Evolutionary conservation across 2,113 vertebrate species (phyloP).

Genomic region (Rissa tridactyla): DNA sequence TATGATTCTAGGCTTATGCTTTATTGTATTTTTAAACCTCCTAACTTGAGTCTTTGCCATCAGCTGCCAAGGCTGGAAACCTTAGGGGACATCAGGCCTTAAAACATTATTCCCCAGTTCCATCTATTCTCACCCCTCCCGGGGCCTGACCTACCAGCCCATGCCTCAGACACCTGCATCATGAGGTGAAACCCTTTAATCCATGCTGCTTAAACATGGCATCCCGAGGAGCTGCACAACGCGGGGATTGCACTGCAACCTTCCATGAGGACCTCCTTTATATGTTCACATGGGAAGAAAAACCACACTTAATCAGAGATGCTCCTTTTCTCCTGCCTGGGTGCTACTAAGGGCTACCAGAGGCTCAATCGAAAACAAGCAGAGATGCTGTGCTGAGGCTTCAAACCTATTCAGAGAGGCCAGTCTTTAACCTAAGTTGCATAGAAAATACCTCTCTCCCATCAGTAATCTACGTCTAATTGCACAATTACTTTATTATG

Average conservation of each 20-base stretch:
- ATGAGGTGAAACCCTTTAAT: background rate
- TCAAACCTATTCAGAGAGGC: background rate
- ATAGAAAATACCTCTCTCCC: background rate
- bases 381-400: background rate
- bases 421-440: background rate
- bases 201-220: background rate
- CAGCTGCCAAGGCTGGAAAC: background rate
- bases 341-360: background rate
- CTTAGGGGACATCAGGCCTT: background rate
- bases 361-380: background rate
- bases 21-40: background rate
- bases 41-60: background rate
- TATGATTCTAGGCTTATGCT: background rate
- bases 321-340: background rate
- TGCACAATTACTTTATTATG: slow-evolving; percentile 48
- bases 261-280: background rate
- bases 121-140: background rate
- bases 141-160: background rate
- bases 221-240: background rate
- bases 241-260: background rate
- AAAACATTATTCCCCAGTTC: background rate
- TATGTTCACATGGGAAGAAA: background rate
- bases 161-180: background rate
- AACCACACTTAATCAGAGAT: background rate
- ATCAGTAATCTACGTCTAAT: slow-evolving; percentile 49